Conservation (phyloP, 2,113 vertebrate species). For the Pterocles gutturalis region DNA sequence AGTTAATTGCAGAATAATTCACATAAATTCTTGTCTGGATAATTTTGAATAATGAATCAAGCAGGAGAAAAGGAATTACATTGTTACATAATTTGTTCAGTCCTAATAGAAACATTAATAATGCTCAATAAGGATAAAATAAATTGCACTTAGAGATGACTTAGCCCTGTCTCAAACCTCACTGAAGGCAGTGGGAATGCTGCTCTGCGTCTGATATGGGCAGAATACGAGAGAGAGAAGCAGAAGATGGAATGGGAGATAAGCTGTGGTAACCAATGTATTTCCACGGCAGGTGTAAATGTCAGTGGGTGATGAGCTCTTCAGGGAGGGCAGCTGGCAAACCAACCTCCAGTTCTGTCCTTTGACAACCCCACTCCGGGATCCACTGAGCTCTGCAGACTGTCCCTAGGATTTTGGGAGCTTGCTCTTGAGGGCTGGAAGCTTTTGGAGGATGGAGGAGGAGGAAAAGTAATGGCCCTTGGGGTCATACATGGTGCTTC, state of each 20-base stretch:
- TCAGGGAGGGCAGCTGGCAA: background rate
- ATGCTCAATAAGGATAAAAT: constrained; percentile 2
- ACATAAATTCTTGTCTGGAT: constrained; percentile 35
- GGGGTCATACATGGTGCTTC: background rate
- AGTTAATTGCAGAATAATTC: constrained; percentile 49
- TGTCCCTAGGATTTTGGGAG: background rate
- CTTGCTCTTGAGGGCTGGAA: background rate
- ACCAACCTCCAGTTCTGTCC: background rate
- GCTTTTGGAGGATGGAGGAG: background rate
- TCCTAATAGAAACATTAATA: constrained; percentile 47
- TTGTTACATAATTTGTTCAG: constrained; percentile 25
- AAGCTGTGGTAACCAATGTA: background rate
- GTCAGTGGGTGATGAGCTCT: background rate
- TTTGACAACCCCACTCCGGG: background rate
- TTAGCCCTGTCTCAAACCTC: background rate
- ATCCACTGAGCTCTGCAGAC: background rate
- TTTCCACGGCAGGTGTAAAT: background rate
- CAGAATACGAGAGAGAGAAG: background rate
- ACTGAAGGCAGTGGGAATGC: background rate
- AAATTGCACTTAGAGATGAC: background rate
- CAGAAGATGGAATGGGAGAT: background rate
- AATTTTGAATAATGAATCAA: constrained; percentile 51
- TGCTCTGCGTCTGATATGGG: background rate
- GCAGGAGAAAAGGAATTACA: background rate
- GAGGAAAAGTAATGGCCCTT: background rate